Percentiles rank a stretch among this genome's conserved stretches.
Evolutionary conservation across 1,140 invertebrate species (phyloP).

Genomic region (Heliconius congener): DNA sequence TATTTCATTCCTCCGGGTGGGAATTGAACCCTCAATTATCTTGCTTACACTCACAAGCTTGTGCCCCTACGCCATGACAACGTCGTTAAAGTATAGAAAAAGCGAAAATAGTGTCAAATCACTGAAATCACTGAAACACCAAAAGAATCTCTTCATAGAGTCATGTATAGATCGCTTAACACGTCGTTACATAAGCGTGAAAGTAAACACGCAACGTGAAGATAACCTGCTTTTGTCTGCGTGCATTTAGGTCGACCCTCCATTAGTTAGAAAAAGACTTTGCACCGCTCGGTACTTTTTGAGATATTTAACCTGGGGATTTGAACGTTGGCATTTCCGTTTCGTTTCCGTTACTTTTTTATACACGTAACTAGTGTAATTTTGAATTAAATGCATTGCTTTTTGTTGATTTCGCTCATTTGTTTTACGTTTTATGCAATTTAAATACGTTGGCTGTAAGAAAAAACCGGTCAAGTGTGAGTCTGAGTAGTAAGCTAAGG

Average conservation of each 20-base stretch:
- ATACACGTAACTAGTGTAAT: not conserved
- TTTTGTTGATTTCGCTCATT: not conserved
- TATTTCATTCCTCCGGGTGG: too few species aligned
- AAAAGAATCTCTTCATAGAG: not conserved
- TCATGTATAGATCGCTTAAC: not conserved
- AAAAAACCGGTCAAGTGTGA: too few species aligned
- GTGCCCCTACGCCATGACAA: too few species aligned
- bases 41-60: too few species aligned
- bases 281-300: not conserved
- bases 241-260: conserved; percentile 14
- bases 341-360: not conserved
- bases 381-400: not conserved
- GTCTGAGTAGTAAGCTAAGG: too few species aligned
- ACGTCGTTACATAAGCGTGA: conserved; percentile 1
- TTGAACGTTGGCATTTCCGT: conserved; percentile 2
- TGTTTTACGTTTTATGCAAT: too few species aligned
- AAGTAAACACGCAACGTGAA: conserved; percentile 5
- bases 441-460: too few species aligned
- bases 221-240: conserved; percentile 1
- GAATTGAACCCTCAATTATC: too few species aligned
- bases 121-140: too few species aligned
- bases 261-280: conserved; percentile 7
- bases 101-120: not conserved
- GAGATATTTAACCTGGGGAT: conserved; percentile 3
- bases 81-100: not conserved